Evolutionary conservation across 2,113 vertebrate species (phyloP), one percentile per base, ranked within the genome.

Genomic region (Heliornis fulica): DNA sequence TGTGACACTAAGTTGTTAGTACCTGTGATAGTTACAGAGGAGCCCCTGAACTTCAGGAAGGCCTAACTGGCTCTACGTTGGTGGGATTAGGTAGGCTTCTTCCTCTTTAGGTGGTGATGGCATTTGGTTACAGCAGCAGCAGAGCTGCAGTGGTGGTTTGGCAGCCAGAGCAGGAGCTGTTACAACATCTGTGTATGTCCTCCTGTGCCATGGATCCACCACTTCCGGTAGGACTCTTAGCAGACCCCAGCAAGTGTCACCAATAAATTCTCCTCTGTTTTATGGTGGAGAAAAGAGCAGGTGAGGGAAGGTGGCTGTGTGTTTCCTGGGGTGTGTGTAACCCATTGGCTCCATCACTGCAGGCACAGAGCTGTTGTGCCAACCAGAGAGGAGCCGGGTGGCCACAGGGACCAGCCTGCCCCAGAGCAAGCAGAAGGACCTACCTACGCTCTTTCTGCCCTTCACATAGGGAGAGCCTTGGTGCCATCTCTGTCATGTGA

Each of bases 371-470:
- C 48, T 63, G 54, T 36, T 36, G 70, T 45, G 28, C 34, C 40
- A 61, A 61, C 40, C 56, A n/a, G 61, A 41, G 43, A 25, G 21
- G 13, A 91, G 11, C 19, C 5, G 4, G 19, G 23, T 76, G 48
- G 34, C 36, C 28, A 3, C 1, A 1, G 23, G 36, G 20, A 20
- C 32, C 4, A 1, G 31, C 5, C 26, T 43, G 31, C 36, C 43
- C 10, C 32, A 25, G n/a, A 29, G 70, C 76, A 51, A 32, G 41
- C 53, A 74, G 34, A 71, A 83, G 31, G 51, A 9, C 36, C 70
- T 70, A 41, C 18, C n/a, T n/a, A n/a, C 56, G 20, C 6, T 0
- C 5, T 60, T 54, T 69, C 51, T 43, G 20, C 11, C 17, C 21
- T 65, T 60, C 56, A 23, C 31, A 29, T 14, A 19, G 38, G 38